Conservation (phyloP, 35 echinoderm and acorn worm species). For the Acanthaster planci region DNA sequence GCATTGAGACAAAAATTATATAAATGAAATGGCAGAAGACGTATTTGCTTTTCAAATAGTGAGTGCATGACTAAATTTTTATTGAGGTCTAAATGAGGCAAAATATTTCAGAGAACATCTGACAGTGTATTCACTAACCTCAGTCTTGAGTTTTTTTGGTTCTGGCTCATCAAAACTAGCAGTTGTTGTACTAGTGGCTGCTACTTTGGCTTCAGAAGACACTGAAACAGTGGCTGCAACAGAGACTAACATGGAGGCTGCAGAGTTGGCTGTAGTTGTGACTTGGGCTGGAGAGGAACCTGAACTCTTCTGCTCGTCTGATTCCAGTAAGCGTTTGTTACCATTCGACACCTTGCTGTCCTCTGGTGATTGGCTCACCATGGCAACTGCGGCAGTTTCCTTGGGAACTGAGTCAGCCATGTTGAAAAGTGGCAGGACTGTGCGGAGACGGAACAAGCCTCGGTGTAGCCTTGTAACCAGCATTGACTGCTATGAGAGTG, state of each 20-base stretch:
- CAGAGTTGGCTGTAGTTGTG: too few relatives aligned
- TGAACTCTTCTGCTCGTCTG: not conserved
- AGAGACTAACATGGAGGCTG: too few relatives aligned
- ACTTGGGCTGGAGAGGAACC: too few relatives aligned
- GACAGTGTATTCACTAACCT: not conserved
- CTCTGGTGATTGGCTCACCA: not conserved
- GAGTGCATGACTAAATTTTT: too few relatives aligned
- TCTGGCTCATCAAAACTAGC: not conserved
- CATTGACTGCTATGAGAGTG: not conserved
- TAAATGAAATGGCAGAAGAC: too few relatives aligned
- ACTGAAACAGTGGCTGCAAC: too few relatives aligned
- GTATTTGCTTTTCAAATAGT: too few relatives aligned
- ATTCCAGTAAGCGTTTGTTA: constrained; percentile 6
- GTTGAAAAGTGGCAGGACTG: constrained; percentile 23
- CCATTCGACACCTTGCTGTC: not conserved
- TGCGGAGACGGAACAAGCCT: constrained; percentile 1
- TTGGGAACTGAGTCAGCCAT: constrained; percentile 42
- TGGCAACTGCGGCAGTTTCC: constrained; percentile 6
- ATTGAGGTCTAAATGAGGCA: too few relatives aligned
- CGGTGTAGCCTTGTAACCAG: not conserved
- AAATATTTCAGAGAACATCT: too few relatives aligned
- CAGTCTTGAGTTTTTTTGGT: constrained; percentile 26
- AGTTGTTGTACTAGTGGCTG: too few relatives aligned
- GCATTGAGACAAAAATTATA: too few relatives aligned
- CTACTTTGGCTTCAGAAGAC: too few relatives aligned